A percentile compares a stretch with the other conserved stretches of the same genome.
Evolutionary conservation across 2,113 vertebrate genomes (phyloP).

Genomic region (Centropristis striata): DNA sequence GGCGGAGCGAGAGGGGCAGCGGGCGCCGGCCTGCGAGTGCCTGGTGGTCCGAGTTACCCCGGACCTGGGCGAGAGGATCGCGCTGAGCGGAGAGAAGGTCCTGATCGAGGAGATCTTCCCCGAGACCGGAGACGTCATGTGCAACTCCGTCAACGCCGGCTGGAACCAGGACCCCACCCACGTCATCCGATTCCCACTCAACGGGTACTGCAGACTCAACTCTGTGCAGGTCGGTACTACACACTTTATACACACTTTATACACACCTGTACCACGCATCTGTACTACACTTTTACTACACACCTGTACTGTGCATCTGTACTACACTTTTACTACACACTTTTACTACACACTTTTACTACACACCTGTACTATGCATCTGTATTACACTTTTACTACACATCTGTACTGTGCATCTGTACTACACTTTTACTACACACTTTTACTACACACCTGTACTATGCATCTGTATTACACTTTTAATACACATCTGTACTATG

Average conservation of each 20-base stretch:
- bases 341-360: background rate
- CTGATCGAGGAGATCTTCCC: conserved; percentile 95
- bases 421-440: too few relatives aligned
- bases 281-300: too few relatives aligned
- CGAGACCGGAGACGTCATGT: conserved; percentile 94
- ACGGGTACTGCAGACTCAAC: conserved; percentile 93
- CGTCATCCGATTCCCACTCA: conserved; percentile 94
- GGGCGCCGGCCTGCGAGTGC: conserved; percentile 89
- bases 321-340: too few relatives aligned
- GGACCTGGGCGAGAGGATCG: conserved; percentile 92
- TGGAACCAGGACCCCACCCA: conserved; percentile 97
- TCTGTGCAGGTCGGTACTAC: conserved; percentile 90
- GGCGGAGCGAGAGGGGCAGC: conserved; percentile 89
- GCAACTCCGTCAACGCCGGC: conserved; percentile 93
- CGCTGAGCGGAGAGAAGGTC: conserved; percentile 92
- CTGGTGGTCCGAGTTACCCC: conserved; percentile 93
- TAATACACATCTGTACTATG: too few relatives aligned
- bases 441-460: too few relatives aligned
- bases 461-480: too few relatives aligned
- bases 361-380: too few relatives aligned
- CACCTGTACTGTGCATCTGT: too few relatives aligned
- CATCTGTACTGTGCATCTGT: too few relatives aligned
- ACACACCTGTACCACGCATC: too few relatives aligned
- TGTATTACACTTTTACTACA: too few relatives aligned
- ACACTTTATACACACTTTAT: background rate